A percentile compares a stretch with the other conserved stretches of the same genome.
Evolutionary conservation across 2,797 vertebrate species (phyloP).

Genomic region (Gadopsis bispinosus): DNA sequence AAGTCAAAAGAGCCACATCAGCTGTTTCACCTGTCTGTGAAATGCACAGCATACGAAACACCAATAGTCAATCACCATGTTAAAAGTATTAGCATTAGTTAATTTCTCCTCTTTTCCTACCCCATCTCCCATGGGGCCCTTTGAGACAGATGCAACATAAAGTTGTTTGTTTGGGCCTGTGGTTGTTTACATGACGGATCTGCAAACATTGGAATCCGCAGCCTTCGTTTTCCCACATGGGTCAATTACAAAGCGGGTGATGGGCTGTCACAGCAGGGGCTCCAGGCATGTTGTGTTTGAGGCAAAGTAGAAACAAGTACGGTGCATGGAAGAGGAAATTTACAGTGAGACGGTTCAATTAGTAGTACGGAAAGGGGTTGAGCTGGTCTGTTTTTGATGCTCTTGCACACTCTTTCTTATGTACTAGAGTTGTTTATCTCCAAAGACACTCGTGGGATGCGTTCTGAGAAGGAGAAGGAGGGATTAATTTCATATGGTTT

Average conservation of each 20-base stretch:
- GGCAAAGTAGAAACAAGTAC: constrained; percentile 29
- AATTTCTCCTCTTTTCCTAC: neutral
- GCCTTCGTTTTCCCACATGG: constrained; percentile 64
- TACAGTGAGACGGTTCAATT: constrained; percentile 17
- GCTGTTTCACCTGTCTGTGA: neutral
- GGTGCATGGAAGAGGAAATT: constrained; percentile 17
- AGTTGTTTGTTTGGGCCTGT: constrained; percentile 61
- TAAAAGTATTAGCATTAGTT: constrained; percentile 2
- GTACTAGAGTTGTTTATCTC: constrained; percentile 9
- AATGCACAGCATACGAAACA: constrained; percentile 7
- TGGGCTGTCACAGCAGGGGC: constrained; percentile 55
- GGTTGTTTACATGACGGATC: constrained; percentile 68
- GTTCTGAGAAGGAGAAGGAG: neutral
- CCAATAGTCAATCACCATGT: neutral
- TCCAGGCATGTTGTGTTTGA: constrained; percentile 34
- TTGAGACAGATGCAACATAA: constrained; percentile 49
- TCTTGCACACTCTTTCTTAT: neutral
- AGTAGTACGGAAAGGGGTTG: neutral
- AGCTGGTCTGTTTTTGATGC: neutral
- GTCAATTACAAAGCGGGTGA: constrained; percentile 68
- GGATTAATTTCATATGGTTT: neutral
- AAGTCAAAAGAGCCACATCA: neutral
- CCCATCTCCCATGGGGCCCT: constrained; percentile 15
- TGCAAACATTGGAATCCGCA: constrained; percentile 52
- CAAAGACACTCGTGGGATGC: neutral